Base-by-base conservation (phyloP, 2,113 vertebrate genomes). In the Psittacula cyanocephala region DNA sequence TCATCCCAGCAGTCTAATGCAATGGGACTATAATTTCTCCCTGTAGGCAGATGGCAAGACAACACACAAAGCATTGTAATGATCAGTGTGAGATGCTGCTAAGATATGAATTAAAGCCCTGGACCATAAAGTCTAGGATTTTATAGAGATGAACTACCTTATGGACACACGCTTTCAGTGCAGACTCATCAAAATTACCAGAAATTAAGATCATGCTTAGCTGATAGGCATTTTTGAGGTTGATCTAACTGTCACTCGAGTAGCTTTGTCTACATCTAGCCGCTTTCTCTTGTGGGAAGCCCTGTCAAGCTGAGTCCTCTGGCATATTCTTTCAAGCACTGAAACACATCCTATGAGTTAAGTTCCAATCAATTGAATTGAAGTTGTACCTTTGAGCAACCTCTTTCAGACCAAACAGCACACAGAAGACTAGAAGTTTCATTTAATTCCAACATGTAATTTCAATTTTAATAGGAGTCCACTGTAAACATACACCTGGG, bases 21-120 rank as follows among this genome's bases (percentile, higher is more conserved):
- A 68, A 60, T 18, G 13, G 35, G 81, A 92, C 59, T 94, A 65
- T 95, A 96, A 94, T 89, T 97, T 92, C 83, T 97, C 28, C 86
- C 91, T 83, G 59, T 68, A 95, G 95, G 95, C 97, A 98, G 97
- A 96, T 97, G 97, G 95, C 76, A 94, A 89, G 86, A 83, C 22
- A 47, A 71, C 78, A 86, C 57, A 95, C 62, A 89, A 96, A 97
- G 95, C 96, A 96, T 96, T 93, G 65, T 62, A 97, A 97, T 94
- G 84, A 95, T 94, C 88, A 95, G 35, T 41, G 41, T 81, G 29
- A 65, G 46, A 68, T 94, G 52, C 92, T 78, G 14, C 80, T 95
- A 92, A 95, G 72, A 93, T 44, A 86, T 89, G 80, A 97, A 71
- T 97, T 97, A 97, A 95, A 96, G 91, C 69, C 96, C 89, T 89